Conservation (phyloP, 1,140 invertebrate genomes). For the Homalodisca vitripennis region DNA sequence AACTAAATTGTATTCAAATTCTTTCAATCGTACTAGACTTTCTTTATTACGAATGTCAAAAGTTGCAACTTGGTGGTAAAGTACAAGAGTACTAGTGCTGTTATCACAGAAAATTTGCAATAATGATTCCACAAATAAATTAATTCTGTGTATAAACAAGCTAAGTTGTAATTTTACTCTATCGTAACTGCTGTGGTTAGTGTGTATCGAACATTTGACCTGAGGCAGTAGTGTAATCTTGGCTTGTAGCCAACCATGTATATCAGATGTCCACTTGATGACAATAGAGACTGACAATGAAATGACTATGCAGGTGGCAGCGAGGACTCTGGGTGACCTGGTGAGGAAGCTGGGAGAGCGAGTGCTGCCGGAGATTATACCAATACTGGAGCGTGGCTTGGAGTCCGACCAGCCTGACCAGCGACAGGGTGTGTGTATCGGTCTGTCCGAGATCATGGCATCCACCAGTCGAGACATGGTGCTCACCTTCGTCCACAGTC, state of each 20-base stretch:
- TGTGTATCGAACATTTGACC: not conserved
- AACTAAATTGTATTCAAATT: too few species aligned
- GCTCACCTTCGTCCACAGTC: slow-evolving; percentile 87
- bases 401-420: slow-evolving; percentile 90
- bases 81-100: too few species aligned
- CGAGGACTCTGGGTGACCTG: slow-evolving; percentile 93
- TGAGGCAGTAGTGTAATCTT: not conserved
- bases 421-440: slow-evolving; percentile 97
- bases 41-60: too few species aligned
- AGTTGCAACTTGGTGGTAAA: too few species aligned
- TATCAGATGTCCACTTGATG: not conserved
- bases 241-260: not conserved
- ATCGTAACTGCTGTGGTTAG: too few species aligned
- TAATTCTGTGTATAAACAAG: not conserved
- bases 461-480: slow-evolving; percentile 96
- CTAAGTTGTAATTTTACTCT: not conserved
- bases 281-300: too few species aligned
- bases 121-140: not conserved
- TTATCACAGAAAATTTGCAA: too few species aligned
- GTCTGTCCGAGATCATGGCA: slow-evolving; percentile 94
- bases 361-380: slow-evolving; percentile 96
- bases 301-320: slow-evolving; percentile 70
- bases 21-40: too few species aligned
- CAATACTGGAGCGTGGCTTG: slow-evolving; percentile 91
- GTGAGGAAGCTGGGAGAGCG: slow-evolving; percentile 97